Evolutionary conservation across 2,888 invertebrate species (phyloP).

Genomic region (Sthenelais limicola): DNA sequence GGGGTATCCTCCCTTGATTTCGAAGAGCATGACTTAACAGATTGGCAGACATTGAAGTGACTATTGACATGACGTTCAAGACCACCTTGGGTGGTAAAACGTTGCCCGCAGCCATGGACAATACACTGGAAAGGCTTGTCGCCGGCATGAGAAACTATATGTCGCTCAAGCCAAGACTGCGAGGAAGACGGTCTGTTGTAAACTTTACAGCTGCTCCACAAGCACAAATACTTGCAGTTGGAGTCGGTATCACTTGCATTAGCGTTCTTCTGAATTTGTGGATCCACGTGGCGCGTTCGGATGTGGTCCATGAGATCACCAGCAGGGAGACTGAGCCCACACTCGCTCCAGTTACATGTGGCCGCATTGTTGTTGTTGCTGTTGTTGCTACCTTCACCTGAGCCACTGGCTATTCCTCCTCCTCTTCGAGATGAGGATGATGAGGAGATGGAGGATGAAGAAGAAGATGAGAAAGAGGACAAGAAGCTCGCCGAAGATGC

Average conservation of each 20-base stretch:
- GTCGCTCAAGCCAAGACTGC: slow-evolving; percentile 92
- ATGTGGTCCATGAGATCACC: slow-evolving; percentile 65
- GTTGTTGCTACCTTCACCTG: neutral
- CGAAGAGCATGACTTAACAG: slow-evolving; percentile 69
- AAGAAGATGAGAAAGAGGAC: no score
- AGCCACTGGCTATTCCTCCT: slow-evolving; percentile 17
- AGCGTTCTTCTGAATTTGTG: slow-evolving; percentile 74
- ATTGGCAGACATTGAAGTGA: slow-evolving; percentile 81
- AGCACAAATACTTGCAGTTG: slow-evolving; percentile 76
- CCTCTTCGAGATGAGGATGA: no score
- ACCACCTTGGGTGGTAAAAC: slow-evolving; percentile 75
- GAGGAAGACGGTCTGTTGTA: slow-evolving; percentile 93
- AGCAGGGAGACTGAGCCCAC: slow-evolving; percentile 58
- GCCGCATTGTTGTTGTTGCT: neutral
- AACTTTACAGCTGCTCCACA: slow-evolving; percentile 96
- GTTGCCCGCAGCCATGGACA: slow-evolving; percentile 88
- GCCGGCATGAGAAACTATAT: slow-evolving; percentile 91
- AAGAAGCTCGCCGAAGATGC: neutral
- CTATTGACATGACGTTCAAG: slow-evolving; percentile 94
- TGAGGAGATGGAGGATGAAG: no score
- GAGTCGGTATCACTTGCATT: neutral
- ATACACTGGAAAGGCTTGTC: slow-evolving; percentile 96
- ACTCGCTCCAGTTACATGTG: slow-evolving; percentile 69
- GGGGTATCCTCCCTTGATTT: slow-evolving; percentile 82
- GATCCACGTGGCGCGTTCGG: slow-evolving; percentile 64